Base-by-base conservation (phyloP, 2,888 invertebrate genomes). In the Agrochola lota region DNA sequence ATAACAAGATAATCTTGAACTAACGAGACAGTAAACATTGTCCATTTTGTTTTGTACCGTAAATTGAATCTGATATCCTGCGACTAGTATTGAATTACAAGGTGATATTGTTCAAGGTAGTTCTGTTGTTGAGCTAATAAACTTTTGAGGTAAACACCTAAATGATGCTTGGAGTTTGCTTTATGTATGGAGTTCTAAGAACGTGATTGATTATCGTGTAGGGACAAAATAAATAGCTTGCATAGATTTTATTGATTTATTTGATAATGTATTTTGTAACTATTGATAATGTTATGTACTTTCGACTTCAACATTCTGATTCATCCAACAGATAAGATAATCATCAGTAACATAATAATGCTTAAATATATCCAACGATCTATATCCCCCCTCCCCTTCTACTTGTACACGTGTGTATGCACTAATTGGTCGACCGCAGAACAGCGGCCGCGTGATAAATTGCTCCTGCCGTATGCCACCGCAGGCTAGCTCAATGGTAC, bases 371-470 rank as follows among this genome's bases (percentile, higher is more conserved):
- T 49, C n/a, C 12, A 26, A 23, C 49, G 5, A 57, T 35, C 1
- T 62, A 57, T 6, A 8, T 7, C 0, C 12, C 23, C 35, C 60
- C 57, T 6, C 15, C 23, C 43, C 64, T 40, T 26, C 46, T 67
- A 40, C 74, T 71, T 23, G 57, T 60, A 52, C 74, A 67, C 66
- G 63, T 75, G 67, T 83, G 79, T 77, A 74, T 84, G 71, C 79
- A 84, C 86, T 90, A 90, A 90, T 89, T 89, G 88, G 80, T 84
- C 70, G 80, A 83, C 90, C 89, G 67, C 90, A 85, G 82, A 79
- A 62, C 77, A 71, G 85, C 82, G 89, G 83, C 79, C 76, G 68
- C 40, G 82, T 83, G 83, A 90, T 84, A 86, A 81, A 89, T 85
- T 81, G 84, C 77, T 78, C 26, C 85, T 74, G 85, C 85, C 80